Percentiles rank a stretch among this genome's conserved stretches.
Conservation (phyloP, 2,888 invertebrate species). For the Cantharis flavilabris region DNA sequence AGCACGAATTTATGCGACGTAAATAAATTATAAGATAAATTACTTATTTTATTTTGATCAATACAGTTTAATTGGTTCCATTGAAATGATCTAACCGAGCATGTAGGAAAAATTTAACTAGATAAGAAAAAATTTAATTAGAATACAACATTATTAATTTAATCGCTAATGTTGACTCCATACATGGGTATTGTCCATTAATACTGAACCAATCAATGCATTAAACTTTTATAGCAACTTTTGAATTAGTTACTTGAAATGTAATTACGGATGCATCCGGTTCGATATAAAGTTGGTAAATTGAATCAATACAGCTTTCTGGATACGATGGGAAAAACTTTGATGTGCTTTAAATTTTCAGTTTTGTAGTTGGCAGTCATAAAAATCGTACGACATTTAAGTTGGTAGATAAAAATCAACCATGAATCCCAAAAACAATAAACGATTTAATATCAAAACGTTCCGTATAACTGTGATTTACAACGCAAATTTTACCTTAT, state of each 20-base stretch:
- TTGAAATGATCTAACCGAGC: too few relatives aligned
- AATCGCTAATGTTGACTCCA: background rate
- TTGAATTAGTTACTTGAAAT: background rate
- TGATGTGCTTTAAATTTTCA: background rate
- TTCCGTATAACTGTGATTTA: background rate
- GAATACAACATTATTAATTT: background rate
- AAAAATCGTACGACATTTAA: background rate
- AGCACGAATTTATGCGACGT: background rate
- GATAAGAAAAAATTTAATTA: background rate
- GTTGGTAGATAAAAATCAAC: background rate
- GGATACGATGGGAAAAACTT: background rate
- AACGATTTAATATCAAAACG: background rate
- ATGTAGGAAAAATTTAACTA: background rate
- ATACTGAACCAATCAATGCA: background rate
- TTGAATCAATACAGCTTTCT: conserved; percentile 1
- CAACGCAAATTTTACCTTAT: background rate
- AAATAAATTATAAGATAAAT: background rate
- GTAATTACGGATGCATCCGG: background rate
- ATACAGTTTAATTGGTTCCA: background rate
- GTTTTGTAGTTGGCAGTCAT: background rate
- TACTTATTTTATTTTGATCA: background rate
- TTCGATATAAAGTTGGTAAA: conserved; percentile 1
- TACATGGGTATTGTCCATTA: background rate
- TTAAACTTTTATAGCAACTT: background rate
- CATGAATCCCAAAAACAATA: background rate